phyloP scores from a whole-genome alignment of 64 coral and sea anemone genomes.

The Actinia equina region DNA sequence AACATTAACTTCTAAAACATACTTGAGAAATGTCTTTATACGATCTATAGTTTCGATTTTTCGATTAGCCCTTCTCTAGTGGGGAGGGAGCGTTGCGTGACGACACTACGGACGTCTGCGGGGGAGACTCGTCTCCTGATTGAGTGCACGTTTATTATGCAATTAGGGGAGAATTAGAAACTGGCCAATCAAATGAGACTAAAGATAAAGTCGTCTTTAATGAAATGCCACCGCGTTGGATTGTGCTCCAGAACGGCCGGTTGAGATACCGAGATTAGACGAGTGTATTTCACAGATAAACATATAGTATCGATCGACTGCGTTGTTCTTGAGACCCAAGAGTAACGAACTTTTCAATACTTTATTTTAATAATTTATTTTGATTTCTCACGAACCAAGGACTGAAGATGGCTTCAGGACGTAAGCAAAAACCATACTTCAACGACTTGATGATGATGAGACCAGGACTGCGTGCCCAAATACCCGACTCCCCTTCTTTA shows the following conservation, averaged over 20 bases:
- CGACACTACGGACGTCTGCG: too few species aligned
- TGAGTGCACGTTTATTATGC: too few species aligned
- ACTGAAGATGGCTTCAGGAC: constrained; percentile 12
- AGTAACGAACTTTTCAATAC: not conserved
- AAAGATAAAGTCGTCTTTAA: not conserved
- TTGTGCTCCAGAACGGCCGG: not conserved
- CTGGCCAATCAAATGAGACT: too few species aligned
- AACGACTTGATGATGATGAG: not conserved
- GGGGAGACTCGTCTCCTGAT: too few species aligned
- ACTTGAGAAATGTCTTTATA: too few species aligned
- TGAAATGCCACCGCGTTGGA: not conserved
- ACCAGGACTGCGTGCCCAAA: constrained; percentile 12
- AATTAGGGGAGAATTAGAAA: too few species aligned
- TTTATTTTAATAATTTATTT: constrained; percentile 11
- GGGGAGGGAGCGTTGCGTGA: too few species aligned
- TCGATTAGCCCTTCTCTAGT: too few species aligned
- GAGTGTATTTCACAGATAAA: not conserved
- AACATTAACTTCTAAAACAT: too few species aligned
- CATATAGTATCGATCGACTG: not conserved
- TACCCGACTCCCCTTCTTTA: not conserved
- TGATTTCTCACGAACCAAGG: not conserved
- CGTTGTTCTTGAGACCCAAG: not conserved
- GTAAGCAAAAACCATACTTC: not conserved
- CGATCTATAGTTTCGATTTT: too few species aligned
- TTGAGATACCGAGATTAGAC: too few species aligned